Base-by-base conservation (phyloP, 2,888 invertebrate genomes). In the Pyrochroa serraticornis region DNA sequence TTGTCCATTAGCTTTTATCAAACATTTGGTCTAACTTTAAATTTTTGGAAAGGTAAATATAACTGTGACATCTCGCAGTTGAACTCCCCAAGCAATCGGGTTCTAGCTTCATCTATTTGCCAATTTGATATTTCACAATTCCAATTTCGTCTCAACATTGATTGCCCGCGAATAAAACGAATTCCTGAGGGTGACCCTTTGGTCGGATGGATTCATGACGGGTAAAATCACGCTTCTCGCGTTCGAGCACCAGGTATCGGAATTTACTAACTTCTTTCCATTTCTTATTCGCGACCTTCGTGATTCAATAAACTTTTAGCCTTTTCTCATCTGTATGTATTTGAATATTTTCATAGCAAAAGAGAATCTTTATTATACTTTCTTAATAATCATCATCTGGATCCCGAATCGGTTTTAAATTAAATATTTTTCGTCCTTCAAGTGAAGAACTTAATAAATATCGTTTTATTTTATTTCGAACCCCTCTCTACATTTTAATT, bases 401-500 rank as follows among this genome's bases (percentile, higher is more conserved):
- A 8, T 1, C 30, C 9, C 9, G 33, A 43, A 43, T 43, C 30
- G 33, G 5, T 33, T 12, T 1, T 33, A 31, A 43, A 43, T 43
- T 9, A 1, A 2, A 31, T n/a, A 10, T 9, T 2, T 41, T 41
- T 10, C 31, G 13, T n/a, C 22, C 3, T 5, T 2, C n/a, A 9
- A 9, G n/a, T 41, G 7, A 42, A 30, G 32, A 31, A 43, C 6
- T 43, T 32, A 10, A 43, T 43, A 6, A 32, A 43, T 32, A 30
- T 31, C n/a, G 13, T 32, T 39, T 39, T 12, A 14, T 43, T 32
- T n/a, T 3, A 42, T 42, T 31, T 6, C 9, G n/a, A 43, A 5
- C 32, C 13, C 31, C 31, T 43, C 43, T 42, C 38, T 31, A 42
- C 37, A 42, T 49, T 55, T 55, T 55, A 55, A 55, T 55, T 55